Conservation (phyloP, 2,113 vertebrate species). For the Takifugu bimaculatus region DNA sequence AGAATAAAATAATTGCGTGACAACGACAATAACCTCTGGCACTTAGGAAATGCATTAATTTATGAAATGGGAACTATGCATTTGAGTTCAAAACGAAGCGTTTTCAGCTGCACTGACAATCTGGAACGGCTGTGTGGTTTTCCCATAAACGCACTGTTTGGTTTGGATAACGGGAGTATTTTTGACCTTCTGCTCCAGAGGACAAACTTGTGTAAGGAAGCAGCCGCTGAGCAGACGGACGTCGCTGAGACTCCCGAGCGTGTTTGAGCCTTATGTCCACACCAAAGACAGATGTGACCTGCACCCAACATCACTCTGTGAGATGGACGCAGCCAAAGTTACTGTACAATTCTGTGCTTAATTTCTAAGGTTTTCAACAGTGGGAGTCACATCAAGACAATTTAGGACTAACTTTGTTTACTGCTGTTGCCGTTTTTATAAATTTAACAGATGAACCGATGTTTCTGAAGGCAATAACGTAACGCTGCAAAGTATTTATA, state of each 20-base stretch:
- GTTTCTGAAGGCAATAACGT: slow-evolving; percentile 24
- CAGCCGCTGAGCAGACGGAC: neutral
- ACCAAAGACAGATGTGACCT: slow-evolving; percentile 70
- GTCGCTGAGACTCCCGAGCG: slow-evolving; percentile 15
- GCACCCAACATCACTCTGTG: neutral
- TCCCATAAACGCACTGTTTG: slow-evolving; percentile 34
- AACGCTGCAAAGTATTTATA: slow-evolving; percentile 22
- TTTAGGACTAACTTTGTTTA: slow-evolving; percentile 40
- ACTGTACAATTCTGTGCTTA: too few relatives aligned
- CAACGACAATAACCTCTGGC: neutral
- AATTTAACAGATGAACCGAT: slow-evolving; percentile 25
- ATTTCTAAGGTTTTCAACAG: neutral
- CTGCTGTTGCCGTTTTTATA: slow-evolving; percentile 49
- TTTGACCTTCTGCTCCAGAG: neutral
- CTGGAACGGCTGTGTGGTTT: slow-evolving; percentile 27
- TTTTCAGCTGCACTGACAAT: slow-evolving; percentile 54
- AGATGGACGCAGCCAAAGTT: too few relatives aligned
- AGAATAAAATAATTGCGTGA: neutral
- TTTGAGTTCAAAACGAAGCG: neutral
- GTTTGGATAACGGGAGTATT: slow-evolving; percentile 5
- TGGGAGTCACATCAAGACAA: slow-evolving; percentile 9
- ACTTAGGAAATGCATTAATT: slow-evolving; percentile 3
- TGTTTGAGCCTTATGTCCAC: slow-evolving; percentile 68
- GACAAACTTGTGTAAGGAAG: slow-evolving; percentile 18
- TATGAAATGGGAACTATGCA: neutral